phyloP scores from a whole-genome alignment of 1,140 invertebrate species.

The Lepidostoma basale region DNA sequence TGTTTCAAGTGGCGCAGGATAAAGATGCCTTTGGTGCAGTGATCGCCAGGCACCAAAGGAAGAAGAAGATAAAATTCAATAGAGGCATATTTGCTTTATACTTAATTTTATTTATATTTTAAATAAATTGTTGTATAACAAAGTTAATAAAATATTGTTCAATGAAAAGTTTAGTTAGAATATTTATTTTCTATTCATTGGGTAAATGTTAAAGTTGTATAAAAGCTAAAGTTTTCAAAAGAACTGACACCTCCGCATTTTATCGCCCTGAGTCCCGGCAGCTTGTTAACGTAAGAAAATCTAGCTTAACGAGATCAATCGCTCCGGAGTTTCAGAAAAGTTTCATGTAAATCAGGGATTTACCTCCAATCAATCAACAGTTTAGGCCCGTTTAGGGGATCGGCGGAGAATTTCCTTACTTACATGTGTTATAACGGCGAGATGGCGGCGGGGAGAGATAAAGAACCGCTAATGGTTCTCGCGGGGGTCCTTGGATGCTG shows the following conservation, averaged over 20 bases:
- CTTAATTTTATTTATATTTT: too few species aligned
- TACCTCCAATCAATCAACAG: constrained; percentile 41
- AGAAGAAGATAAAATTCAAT: too few species aligned
- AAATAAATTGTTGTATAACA: too few species aligned
- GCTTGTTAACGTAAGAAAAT: background rate
- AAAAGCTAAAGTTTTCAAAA: too few species aligned
- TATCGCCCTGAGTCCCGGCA: background rate
- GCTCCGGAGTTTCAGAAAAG: background rate
- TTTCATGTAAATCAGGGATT: constrained; percentile 24
- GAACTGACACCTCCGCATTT: background rate
- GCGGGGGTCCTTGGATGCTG: constrained; percentile 26
- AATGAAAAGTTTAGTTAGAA: too few species aligned
- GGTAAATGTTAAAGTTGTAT: too few species aligned
- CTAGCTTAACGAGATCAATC: constrained; percentile 5
- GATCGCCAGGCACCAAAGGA: too few species aligned
- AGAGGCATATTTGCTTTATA: too few species aligned
- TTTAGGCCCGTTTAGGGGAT: constrained; percentile 35
- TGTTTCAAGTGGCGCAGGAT: too few species aligned
- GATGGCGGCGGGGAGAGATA: constrained; percentile 28
- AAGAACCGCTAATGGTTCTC: constrained; percentile 40
- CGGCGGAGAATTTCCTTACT: background rate
- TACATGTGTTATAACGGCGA: constrained; percentile 30
- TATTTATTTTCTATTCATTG: too few species aligned
- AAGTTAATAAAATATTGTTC: too few species aligned
- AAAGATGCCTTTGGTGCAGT: too few species aligned